Conservation (phyloP, 2,888 invertebrate genomes). For the Octodonta nipae region DNA sequence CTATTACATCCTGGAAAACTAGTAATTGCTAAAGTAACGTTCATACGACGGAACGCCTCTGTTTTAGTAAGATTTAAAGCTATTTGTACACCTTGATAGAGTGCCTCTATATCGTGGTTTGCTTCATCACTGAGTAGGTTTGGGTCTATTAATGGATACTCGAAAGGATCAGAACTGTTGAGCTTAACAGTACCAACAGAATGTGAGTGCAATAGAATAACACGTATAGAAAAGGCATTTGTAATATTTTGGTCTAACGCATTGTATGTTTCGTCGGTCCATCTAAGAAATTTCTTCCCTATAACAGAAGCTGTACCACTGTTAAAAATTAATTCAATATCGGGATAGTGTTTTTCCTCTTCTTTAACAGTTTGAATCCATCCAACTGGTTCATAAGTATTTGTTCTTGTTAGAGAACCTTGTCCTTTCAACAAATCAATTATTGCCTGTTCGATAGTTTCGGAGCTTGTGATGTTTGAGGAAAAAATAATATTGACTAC, state of each 20-base stretch:
- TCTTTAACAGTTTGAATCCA: slow-evolving; percentile 8
- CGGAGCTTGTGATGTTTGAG: slow-evolving; percentile 3
- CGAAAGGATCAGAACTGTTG: slow-evolving; percentile 20
- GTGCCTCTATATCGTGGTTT: slow-evolving; percentile 47
- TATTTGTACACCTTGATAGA: slow-evolving; percentile 43
- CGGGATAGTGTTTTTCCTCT: background rate
- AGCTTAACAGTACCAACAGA: slow-evolving; percentile 21
- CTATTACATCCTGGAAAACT: slow-evolving; percentile 12
- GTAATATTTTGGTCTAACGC: too few relatives aligned
- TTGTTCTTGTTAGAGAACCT: slow-evolving; percentile 3
- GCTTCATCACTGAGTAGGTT: slow-evolving; percentile 17
- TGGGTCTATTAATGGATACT: slow-evolving; percentile 23
- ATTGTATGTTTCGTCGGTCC: too few relatives aligned
- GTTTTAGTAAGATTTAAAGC: slow-evolving; percentile 28
- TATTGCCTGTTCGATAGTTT: background rate
- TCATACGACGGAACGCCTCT: slow-evolving; percentile 45
- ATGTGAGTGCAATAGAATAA: slow-evolving; percentile 24
- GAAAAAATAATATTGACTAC: slow-evolving; percentile 16
- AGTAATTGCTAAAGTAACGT: slow-evolving; percentile 39
- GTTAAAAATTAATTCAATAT: background rate
- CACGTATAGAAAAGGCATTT: too few relatives aligned
- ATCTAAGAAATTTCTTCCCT: too few relatives aligned
- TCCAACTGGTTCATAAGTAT: slow-evolving; percentile 4
- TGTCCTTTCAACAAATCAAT: slow-evolving; percentile 4
- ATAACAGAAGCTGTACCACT: too few relatives aligned